A percentile compares a stretch with the other conserved stretches of the same genome.
These are phyloP conservation scores for Ctena decussata DNA, from an alignment of 2,888 invertebrate species.

Conservation along the genomic window DNA sequence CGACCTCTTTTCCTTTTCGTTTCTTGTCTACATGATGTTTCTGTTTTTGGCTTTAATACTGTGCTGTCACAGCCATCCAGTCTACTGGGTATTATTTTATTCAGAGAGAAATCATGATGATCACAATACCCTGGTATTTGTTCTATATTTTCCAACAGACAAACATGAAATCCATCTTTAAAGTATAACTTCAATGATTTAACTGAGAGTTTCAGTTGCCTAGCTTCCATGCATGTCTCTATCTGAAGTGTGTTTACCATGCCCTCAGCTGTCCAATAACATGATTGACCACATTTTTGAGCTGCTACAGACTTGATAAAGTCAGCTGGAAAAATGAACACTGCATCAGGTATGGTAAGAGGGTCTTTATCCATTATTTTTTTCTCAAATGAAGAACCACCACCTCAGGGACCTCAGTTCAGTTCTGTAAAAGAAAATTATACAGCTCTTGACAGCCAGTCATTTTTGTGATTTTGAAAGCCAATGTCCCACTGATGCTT, in stretches of 20 bases:
- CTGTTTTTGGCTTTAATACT: neutral
- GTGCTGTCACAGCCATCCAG: neutral
- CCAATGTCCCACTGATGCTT: too few relatives aligned
- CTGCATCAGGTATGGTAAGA: neutral
- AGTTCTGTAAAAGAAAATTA: too few relatives aligned
- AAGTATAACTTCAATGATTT: neutral
- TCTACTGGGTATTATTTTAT: neutral
- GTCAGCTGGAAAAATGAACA: neutral
- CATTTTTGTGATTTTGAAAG: too few relatives aligned
- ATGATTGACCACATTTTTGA: neutral
- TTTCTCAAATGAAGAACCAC: too few relatives aligned
- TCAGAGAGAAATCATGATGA: neutral
- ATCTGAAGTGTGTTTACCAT: neutral
- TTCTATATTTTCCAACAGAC: neutral
- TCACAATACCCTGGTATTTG: neutral
- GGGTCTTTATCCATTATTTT: neutral
- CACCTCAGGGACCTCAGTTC: too few relatives aligned
- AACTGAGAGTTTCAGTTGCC: neutral
- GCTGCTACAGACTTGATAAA: neutral
- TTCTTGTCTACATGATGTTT: neutral
- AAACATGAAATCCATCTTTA: slow-evolving; percentile 14
- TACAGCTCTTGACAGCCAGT: too few relatives aligned
- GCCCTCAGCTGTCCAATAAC: neutral
- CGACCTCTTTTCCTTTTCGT: slow-evolving; percentile 22
- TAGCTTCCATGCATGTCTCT: neutral